Evolutionary conservation across 1,140 invertebrate species (phyloP).

Genomic region (Psilanteris sp.): DNA sequence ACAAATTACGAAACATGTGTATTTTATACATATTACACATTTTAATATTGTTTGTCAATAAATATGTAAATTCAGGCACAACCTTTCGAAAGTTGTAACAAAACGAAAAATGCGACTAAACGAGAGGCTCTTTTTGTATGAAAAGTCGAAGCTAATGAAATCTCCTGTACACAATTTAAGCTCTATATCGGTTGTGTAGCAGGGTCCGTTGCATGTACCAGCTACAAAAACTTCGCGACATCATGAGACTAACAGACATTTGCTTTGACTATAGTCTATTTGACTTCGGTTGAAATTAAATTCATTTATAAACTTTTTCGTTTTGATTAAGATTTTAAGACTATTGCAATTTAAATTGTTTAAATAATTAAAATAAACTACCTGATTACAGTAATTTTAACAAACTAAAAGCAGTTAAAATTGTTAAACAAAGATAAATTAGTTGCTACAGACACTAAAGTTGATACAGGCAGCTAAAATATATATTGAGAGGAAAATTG

Average conservation of each 20-base stretch:
- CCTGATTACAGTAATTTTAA: too few species aligned
- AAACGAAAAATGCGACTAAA: constrained; percentile 11
- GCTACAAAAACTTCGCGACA: constrained; percentile 12
- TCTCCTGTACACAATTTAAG: constrained; percentile 25
- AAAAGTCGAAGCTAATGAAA: constrained; percentile 28
- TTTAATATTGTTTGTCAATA: too few species aligned
- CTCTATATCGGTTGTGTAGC: constrained; percentile 13
- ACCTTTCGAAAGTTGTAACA: constrained; percentile 3
- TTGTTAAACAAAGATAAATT: too few species aligned
- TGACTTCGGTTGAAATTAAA: constrained; percentile 3
- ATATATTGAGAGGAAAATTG: too few species aligned
- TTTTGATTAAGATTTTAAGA: constrained; percentile 11
- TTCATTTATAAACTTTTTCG: constrained; percentile 3
- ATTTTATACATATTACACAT: too few species aligned
- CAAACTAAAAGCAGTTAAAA: too few species aligned
- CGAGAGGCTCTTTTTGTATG: constrained; percentile 12
- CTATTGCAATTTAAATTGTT: too few species aligned
- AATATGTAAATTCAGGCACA: constrained; percentile 3
- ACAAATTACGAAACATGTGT: too few species aligned
- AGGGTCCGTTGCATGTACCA: not conserved
- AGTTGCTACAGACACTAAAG: too few species aligned
- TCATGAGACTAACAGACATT: not conserved
- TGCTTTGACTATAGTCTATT: constrained; percentile 2
- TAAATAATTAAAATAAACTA: too few species aligned
- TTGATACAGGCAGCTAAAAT: too few species aligned